Evolutionary conservation across 2,113 vertebrate species (phyloP).

Genomic region (Phalacrocorax aristotelis): DNA sequence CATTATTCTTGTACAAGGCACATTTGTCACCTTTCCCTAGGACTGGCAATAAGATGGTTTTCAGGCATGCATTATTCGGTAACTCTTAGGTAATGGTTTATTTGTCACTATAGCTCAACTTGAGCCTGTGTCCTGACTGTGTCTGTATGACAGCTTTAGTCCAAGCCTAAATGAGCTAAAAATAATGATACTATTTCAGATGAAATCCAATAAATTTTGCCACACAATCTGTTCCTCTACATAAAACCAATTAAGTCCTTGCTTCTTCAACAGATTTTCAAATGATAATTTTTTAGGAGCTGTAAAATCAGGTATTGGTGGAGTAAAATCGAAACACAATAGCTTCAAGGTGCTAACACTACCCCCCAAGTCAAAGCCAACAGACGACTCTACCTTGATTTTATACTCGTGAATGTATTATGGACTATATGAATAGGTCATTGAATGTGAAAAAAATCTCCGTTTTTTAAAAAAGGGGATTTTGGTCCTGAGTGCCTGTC

Average conservation of each 20-base stretch:
- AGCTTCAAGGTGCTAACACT: background rate
- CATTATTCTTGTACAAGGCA: background rate
- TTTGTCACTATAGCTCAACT: background rate
- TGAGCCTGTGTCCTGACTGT: background rate
- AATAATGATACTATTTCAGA: background rate
- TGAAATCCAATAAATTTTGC: background rate
- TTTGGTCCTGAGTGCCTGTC: slow-evolving; percentile 26
- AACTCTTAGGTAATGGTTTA: background rate
- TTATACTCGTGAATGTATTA: background rate
- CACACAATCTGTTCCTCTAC: background rate
- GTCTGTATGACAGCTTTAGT: background rate
- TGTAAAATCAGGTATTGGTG: background rate
- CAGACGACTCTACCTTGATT: slow-evolving; percentile 15
- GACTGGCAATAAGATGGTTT: background rate
- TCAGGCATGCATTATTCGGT: background rate
- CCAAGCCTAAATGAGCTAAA: background rate
- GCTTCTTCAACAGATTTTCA: background rate
- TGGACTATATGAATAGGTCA: background rate
- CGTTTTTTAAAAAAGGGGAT: background rate
- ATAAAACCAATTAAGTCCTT: background rate
- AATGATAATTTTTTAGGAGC: background rate
- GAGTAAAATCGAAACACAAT: background rate
- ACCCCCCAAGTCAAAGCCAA: background rate
- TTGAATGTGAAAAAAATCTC: slow-evolving; percentile 25
- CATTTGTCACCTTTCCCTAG: background rate